Evolutionary conservation across 2,797 vertebrate species (phyloP).

Genomic region (Capromys pilorides): DNA sequence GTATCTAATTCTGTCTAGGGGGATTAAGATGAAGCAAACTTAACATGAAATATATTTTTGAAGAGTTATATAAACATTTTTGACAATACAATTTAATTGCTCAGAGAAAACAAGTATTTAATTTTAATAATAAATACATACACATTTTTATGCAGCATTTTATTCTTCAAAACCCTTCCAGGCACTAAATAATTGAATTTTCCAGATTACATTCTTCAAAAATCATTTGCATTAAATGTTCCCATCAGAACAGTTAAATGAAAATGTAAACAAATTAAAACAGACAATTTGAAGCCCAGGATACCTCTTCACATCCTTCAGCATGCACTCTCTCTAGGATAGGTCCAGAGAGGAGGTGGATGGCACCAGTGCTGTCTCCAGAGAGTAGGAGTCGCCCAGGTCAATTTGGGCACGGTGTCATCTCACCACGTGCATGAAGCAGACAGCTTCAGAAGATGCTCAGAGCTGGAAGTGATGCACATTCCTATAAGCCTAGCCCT

Average conservation of each 20-base stretch:
- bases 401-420: not conserved
- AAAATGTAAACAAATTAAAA: conserved; percentile 69
- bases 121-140: conserved; percentile 77
- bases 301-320: not conserved
- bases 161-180: conserved; percentile 74
- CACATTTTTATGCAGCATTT: conserved; percentile 65
- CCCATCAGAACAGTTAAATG: conserved; percentile 60
- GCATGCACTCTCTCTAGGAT: not conserved
- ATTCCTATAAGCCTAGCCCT: not conserved
- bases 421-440: not conserved
- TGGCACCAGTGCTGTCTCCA: not conserved
- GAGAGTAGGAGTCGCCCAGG: not conserved
- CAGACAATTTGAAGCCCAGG: not conserved
- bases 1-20: conserved; percentile 48
- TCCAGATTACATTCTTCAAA: conserved; percentile 70
- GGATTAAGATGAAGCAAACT: conserved; percentile 43
- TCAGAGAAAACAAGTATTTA: conserved; percentile 69
- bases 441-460: not conserved
- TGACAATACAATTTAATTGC: conserved; percentile 63
- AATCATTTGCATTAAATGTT: conserved; percentile 65
- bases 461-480: not conserved
- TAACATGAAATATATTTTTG: conserved; percentile 48
- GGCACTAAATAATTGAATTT: conserved; percentile 79
- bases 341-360: not conserved
- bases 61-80: conserved; percentile 35